Evolutionary conservation across 2,113 vertebrate genomes (phyloP).

Genomic region (Ptyas mucosa): DNA sequence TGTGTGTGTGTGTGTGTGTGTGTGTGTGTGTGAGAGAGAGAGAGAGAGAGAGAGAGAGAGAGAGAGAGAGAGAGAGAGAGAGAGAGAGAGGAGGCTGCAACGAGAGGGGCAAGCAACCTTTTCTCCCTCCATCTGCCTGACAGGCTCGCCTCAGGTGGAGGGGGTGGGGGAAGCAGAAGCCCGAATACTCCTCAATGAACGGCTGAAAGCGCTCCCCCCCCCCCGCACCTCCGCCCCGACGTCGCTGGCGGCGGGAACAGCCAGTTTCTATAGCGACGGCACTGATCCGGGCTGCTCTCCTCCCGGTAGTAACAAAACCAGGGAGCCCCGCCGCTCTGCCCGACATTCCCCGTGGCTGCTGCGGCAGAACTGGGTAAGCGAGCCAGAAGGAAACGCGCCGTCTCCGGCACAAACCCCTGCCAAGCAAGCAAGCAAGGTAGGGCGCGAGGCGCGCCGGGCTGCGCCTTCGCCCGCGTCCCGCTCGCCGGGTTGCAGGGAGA

Average conservation of each 20-base stretch:
- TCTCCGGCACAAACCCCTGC: background rate
- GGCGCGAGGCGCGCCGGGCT: background rate
- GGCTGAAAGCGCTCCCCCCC: constrained; percentile 8
- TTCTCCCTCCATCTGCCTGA: background rate
- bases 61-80: too few relatives aligned
- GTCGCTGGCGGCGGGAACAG: constrained; percentile 39
- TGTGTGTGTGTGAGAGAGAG: too few relatives aligned
- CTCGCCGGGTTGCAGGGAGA: background rate
- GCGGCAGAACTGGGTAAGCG: background rate
- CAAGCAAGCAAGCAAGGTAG: constrained; percentile 36
- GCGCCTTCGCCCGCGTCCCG: background rate
- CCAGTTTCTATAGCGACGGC: constrained; percentile 66
- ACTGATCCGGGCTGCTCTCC: constrained; percentile 42
- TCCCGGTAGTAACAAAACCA: constrained; percentile 61
- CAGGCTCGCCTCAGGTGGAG: background rate
- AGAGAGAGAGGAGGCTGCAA: too few relatives aligned
- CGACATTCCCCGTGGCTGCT: background rate
- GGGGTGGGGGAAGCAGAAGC: background rate
- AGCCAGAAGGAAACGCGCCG: background rate
- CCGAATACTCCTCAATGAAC: constrained; percentile 53
- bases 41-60: too few relatives aligned
- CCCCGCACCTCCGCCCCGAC: constrained; percentile 25
- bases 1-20: too few relatives aligned
- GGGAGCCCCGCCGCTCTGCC: constrained; percentile 6
- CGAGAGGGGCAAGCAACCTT: background rate